Evolutionary conservation across 2,888 invertebrate genomes (phyloP).

Genomic region (Junonia oenone): DNA sequence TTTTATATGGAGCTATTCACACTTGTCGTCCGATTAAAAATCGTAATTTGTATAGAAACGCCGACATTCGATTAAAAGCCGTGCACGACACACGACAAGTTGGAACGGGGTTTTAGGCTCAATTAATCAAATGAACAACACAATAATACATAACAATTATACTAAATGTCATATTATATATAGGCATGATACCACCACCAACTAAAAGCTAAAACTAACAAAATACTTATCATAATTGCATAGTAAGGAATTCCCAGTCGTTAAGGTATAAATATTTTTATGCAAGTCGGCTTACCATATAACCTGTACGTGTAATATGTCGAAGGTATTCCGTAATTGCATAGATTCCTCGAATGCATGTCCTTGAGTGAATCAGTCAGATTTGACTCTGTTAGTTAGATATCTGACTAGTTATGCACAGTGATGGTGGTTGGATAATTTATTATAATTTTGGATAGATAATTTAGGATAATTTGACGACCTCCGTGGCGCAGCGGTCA

Average conservation of each 20-base stretch:
- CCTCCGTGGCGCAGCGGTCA: no score
- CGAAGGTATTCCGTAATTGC: conserved; percentile 10
- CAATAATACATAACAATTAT: no score
- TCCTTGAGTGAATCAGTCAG: conserved; percentile 22
- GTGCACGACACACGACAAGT: no score
- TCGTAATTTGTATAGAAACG: no score
- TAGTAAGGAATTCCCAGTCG: conserved; percentile 2
- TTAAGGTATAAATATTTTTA: conserved; percentile 16
- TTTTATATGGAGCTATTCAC: no score
- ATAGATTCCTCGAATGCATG: conserved; percentile 26
- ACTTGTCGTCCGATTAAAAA: no score
- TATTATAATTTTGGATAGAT: background rate
- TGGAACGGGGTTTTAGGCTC: no score
- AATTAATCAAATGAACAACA: no score
- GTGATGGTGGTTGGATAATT: background rate
- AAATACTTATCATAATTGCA: background rate
- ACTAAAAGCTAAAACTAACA: background rate
- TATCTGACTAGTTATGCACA: background rate
- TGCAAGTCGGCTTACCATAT: conserved; percentile 6
- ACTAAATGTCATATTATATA: no score
- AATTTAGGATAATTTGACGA: no score
- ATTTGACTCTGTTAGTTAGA: conserved; percentile 13
- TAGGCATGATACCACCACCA: background rate
- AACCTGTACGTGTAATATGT: background rate
- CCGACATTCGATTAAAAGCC: no score